A percentile compares a stretch with the other conserved stretches of the same genome.
phyloP scores from a whole-genome alignment of 2,888 invertebrate species.

The Rhodophaea formosa region DNA sequence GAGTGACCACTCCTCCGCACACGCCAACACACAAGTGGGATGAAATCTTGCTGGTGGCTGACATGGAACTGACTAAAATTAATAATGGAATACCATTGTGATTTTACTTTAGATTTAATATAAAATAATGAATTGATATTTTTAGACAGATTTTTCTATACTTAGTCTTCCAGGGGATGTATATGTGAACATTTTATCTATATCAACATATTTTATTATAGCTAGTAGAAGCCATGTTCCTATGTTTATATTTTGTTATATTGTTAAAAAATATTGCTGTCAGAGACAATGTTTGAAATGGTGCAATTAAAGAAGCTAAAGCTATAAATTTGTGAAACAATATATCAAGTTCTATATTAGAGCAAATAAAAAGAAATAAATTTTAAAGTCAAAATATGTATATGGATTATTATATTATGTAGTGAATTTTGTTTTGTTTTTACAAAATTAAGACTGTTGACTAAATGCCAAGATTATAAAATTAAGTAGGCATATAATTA shows the following conservation, averaged over 20 bases:
- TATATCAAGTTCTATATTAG: neutral
- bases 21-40: conserved; percentile 79
- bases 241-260: conserved; percentile 62
- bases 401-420: conserved; percentile 7
- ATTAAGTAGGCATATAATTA: neutral
- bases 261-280: conserved; percentile 58
- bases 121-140: conserved; percentile 41
- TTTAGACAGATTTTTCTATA: conserved; percentile 49
- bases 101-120: conserved; percentile 32
- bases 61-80: conserved; percentile 81
- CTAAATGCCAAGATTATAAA: conserved; percentile 9
- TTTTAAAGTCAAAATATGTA: conserved; percentile 6
- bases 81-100: conserved; percentile 71
- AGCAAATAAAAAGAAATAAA: neutral
- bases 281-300: conserved; percentile 40
- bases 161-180: conserved; percentile 64
- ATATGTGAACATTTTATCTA: conserved; percentile 33
- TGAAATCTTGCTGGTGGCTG: conserved; percentile 79
- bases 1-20: conserved; percentile 66
- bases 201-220: conserved; percentile 2
- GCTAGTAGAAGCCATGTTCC: conserved; percentile 45
- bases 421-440: conserved; percentile 4
- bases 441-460: conserved; percentile 17
- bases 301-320: conserved; percentile 24
- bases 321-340: conserved; percentile 5